These are phyloP conservation scores for Hydropotes inermis DNA, from an alignment of 2,113 vertebrate species.

Conservation along the genomic window DNA sequence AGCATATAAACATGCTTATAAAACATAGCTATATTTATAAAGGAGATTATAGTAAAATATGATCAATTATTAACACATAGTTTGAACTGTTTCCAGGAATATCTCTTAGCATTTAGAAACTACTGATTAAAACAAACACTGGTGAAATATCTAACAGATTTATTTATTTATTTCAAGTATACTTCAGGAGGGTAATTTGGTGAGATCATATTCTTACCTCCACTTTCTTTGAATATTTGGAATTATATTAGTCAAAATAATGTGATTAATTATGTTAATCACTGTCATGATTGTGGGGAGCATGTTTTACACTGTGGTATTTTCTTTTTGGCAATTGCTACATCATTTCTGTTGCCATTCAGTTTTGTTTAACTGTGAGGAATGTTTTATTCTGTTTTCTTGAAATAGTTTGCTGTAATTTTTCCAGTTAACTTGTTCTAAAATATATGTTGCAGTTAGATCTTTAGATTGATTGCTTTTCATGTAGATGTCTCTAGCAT, in stretches of 20 bases:
- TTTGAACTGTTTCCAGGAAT: not conserved
- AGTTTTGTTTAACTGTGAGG: not conserved
- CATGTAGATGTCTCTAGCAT: fast-evolving
- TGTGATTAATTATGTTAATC: not conserved
- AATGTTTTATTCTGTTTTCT: not conserved
- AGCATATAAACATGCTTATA: not conserved
- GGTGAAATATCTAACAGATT: not conserved
- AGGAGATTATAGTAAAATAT: slow-evolving; percentile 3
- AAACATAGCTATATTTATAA: not conserved
- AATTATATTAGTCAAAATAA: not conserved
- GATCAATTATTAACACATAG: not conserved
- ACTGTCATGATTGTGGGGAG: not conserved
- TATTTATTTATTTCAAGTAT: not conserved
- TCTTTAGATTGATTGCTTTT: not conserved
- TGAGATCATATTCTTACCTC: not conserved
- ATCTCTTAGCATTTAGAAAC: slow-evolving; percentile 12
- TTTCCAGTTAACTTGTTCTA: not conserved
- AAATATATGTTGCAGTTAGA: not conserved
- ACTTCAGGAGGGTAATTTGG: not conserved
- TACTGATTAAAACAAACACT: not conserved
- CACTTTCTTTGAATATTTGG: not conserved
- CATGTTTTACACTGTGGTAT: not conserved
- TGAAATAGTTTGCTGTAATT: not conserved
- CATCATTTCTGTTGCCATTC: not conserved
- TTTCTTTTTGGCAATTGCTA: not conserved